Base-by-base conservation (phyloP, 2,113 vertebrate species). In the Centrocercus urophasianus region DNA sequence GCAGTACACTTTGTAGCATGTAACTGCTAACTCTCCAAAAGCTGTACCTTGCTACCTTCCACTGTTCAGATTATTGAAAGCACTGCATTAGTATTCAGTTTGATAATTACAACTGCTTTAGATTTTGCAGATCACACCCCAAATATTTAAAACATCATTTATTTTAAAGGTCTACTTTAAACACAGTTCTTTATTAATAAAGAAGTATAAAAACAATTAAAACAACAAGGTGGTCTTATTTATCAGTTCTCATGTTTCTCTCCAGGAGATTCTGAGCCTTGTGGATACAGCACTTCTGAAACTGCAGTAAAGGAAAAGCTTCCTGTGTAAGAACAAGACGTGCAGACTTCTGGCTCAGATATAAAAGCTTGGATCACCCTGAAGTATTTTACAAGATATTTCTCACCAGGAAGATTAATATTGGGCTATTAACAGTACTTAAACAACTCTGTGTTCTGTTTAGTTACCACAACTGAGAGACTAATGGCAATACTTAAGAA, bases 181-280 rank as follows among this genome's bases (percentile, higher is more conserved):
- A 92, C 45, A 84, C 63, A 19, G 7, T 18, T 88, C 45, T 94
- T 96, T 92, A 95, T 96, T 92, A 85, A 84, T 42, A 86, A 79
- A 93, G 8, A 22, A 61, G 21, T 79, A 76, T 8, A 95, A 92
- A 95, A 94, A 79, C 36, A 65, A 70, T 13, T 22, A 38, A 66
- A 93, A 48, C 32, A 80, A 48, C 28, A 89, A 90, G 27, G 6
- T 90, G 13, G 50, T 18, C 59, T 57, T 80, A 10, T 65, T 40
- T 82, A 59, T 66, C 48, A 65, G 11, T 14, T 70, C 56, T 70
- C n/a, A 6, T 14, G 1, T 93, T 93, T 69, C 48, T 65, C 34
- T 32, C 11, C 67, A 98, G 98, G 97, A 98, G 93, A 97, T 98
- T 61, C 69, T 80, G 17, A 93, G 88, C 12, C 84, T 97, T 0